Base-by-base conservation (phyloP, 2,113 vertebrate species). In the Neogobius melanostomus region DNA sequence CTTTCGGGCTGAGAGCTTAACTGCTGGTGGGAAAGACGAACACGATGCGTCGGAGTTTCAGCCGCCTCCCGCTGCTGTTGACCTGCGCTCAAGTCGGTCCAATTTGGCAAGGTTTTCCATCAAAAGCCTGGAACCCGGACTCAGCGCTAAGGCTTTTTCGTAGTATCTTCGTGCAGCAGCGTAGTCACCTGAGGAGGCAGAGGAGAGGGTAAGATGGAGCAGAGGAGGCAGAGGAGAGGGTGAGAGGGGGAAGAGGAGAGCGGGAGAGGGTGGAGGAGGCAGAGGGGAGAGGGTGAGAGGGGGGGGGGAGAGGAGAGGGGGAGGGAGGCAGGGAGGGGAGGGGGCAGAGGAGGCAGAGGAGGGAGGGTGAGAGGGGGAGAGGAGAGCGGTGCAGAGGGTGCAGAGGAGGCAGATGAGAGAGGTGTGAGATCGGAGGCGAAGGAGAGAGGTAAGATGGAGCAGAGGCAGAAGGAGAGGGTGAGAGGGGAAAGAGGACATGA, bases 51-150 rank as follows among this genome's bases (percentile, higher is more conserved):
- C 47, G 14, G 8, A 6, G 17, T 9, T 14, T 2, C 7, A 9
- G 52, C 11, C 14, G 45, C 49, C 72, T 85, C 84, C 0, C 87
- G 78, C 85, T 89, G 92, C 62, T 90, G 95, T 81, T 51, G 94
- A 90, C 61, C 93, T 93, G 82, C 93, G 95, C 89, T 99, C 96
- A 57, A 99, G 88, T 56, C 98, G 94, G 84, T 99, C 95, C 86
- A 99, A 77, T 70, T 99, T 99, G 75, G 95, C 95, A 46, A 99
- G 89, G 74, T 99, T 99, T 79, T 99, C 98, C 87, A 95, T 96
- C 65, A 99, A 92, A 61, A 98, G 89, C 82, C 93, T 96, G 89
- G 96, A 98, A 68, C 94, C 92, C 7, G 98, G 97, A 57, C 93
- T 96, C 53, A 99, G 92, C 52, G 90, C 90, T 61, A 98, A 90